Conservation (phyloP, 2,113 vertebrate genomes). For the Rousettus leschenaultii region DNA sequence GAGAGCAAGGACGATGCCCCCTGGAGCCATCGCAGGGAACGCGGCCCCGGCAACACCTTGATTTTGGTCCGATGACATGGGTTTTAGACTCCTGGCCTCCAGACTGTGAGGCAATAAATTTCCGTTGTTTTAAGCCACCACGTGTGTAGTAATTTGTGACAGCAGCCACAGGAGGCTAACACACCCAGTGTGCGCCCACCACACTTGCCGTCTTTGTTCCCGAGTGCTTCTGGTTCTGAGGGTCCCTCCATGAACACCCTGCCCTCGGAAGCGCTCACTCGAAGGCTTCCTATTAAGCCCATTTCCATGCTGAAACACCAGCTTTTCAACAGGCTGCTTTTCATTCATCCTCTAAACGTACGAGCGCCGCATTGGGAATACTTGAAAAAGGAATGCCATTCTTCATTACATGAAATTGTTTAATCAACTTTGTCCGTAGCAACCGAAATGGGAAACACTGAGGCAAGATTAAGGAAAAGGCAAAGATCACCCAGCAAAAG, state of each 20-base stretch:
- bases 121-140: background rate
- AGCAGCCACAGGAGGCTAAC: background rate
- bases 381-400: background rate
- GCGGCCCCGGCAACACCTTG: background rate
- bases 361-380: background rate
- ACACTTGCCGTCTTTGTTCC: background rate
- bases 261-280: background rate
- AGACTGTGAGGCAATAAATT: background rate
- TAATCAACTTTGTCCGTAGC: background rate
- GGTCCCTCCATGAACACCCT: background rate
- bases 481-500: background rate
- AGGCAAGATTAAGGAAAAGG: constrained; percentile 47
- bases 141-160: background rate
- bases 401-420: background rate
- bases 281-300: background rate
- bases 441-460: background rate
- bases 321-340: background rate
- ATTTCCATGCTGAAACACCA: background rate
- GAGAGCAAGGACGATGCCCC: background rate
- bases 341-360: background rate
- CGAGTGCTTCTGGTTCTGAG: background rate
- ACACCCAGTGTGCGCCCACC: too few relatives aligned
- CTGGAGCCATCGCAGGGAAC: background rate
- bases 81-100: background rate
- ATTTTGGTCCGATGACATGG: background rate